These are phyloP conservation scores for Gandaritis pyraliata DNA, from an alignment of 2,888 invertebrate genomes.

Conservation along the genomic window DNA sequence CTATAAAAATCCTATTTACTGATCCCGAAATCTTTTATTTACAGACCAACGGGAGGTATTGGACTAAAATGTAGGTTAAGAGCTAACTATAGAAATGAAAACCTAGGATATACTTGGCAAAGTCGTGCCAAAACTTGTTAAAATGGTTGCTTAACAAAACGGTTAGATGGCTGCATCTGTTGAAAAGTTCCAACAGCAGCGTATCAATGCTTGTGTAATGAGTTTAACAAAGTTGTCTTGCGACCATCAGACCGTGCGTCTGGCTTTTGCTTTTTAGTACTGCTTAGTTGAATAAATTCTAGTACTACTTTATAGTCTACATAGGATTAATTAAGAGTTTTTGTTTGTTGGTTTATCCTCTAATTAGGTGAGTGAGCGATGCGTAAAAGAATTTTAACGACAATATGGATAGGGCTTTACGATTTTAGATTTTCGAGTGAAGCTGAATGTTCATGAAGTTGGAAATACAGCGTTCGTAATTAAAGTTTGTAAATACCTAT, in stretches of 20 bases:
- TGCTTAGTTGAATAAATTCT: constrained; percentile 29
- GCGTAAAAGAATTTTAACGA: constrained; percentile 28
- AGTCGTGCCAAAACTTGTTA: background rate
- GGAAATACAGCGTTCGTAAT: too few species aligned
- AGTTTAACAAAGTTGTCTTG: constrained; percentile 53
- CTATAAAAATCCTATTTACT: background rate
- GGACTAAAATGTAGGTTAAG: too few species aligned
- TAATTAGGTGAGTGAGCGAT: constrained; percentile 26
- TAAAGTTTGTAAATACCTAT: too few species aligned
- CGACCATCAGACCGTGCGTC: constrained; percentile 49
- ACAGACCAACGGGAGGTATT: too few species aligned
- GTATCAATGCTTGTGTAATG: constrained; percentile 49
- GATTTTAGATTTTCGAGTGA: background rate
- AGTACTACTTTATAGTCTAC: constrained; percentile 24
- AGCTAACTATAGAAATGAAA: background rate
- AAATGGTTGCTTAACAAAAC: constrained; percentile 1
- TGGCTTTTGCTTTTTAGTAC: constrained; percentile 26
- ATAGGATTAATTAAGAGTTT: constrained; percentile 33
- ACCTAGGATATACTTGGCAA: background rate
- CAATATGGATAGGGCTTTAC: constrained; percentile 6
- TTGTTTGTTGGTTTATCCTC: constrained; percentile 32
- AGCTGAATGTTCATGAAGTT: background rate
- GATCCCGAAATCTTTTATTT: background rate
- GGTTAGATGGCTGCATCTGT: constrained; percentile 9
- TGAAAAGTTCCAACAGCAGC: constrained; percentile 28